phyloP scores from a whole-genome alignment of 2,113 vertebrate species.

The Barnardius zonarius region DNA sequence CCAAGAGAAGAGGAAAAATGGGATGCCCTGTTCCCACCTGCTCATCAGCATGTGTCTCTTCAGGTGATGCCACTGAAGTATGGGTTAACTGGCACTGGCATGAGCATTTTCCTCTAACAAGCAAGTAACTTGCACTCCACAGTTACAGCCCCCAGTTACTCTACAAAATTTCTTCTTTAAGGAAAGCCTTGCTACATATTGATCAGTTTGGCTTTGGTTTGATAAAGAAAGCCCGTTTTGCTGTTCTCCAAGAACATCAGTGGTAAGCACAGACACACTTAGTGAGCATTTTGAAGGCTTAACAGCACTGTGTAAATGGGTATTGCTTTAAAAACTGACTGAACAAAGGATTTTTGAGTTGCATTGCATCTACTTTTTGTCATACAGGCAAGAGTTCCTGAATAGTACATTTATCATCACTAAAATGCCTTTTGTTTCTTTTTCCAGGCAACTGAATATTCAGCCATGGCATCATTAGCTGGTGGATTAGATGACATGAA shows the following conservation, averaged over 20 bases:
- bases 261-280: neutral
- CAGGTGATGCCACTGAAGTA: neutral
- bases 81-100: neutral
- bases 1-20: accelerated
- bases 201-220: neutral
- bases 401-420: neutral
- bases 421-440: slow-evolving; percentile 49
- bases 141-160: neutral
- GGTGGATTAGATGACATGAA: slow-evolving; percentile 99
- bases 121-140: neutral
- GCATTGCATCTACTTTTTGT: neutral
- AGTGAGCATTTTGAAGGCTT: neutral
- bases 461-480: slow-evolving; percentile 92
- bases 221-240: neutral
- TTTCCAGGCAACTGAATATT: slow-evolving; percentile 90
- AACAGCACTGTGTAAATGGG: neutral
- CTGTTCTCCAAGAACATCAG: accelerated
- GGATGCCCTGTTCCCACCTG: neutral
- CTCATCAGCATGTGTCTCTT: accelerated
- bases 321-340: neutral
- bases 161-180: neutral
- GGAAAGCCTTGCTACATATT: neutral
- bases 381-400: neutral
- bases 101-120: neutral
- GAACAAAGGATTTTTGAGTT: neutral